These are phyloP conservation scores for Lissonota sp. DNA, from an alignment of 2,888 invertebrate species.

Conservation along the genomic window DNA sequence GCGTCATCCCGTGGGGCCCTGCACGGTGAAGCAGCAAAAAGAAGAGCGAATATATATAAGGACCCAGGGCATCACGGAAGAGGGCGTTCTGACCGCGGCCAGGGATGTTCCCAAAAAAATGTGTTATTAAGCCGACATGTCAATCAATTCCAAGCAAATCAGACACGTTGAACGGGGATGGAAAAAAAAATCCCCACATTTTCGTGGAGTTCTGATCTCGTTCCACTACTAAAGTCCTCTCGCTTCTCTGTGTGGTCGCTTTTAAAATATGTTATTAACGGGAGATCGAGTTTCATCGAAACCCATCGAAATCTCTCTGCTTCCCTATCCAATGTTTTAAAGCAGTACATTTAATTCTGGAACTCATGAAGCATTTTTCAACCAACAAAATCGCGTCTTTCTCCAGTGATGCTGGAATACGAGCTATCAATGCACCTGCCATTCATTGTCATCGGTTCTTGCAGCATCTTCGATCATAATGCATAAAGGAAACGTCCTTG, in stretches of 20 bases:
- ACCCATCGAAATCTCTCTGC: not conserved
- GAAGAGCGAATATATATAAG: slow-evolving; percentile 22
- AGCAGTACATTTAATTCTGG: not conserved
- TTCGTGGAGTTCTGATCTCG: slow-evolving; percentile 32
- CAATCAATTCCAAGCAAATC: slow-evolving; percentile 69
- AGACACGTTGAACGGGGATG: too few species aligned
- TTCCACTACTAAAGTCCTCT: slow-evolving; percentile 39
- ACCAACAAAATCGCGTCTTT: slow-evolving; percentile 20
- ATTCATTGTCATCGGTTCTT: slow-evolving; percentile 44
- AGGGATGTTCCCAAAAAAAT: slow-evolving; percentile 53
- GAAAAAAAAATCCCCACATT: slow-evolving; percentile 23
- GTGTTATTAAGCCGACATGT: slow-evolving; percentile 70
- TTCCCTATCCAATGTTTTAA: not conserved
- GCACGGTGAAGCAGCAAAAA: slow-evolving; percentile 27
- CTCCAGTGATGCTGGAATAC: slow-evolving; percentile 21
- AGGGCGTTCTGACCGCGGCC: slow-evolving; percentile 59
- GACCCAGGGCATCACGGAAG: slow-evolving; percentile 52
- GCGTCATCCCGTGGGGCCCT: slow-evolving; percentile 54
- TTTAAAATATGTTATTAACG: slow-evolving; percentile 73
- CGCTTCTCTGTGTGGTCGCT: slow-evolving; percentile 67
- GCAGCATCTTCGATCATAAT: slow-evolving; percentile 16
- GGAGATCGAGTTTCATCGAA: slow-evolving; percentile 53
- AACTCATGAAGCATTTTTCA: not conserved
- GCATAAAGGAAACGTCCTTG: slow-evolving; percentile 42
- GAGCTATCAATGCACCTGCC: slow-evolving; percentile 59